Conservation (phyloP, 2,888 invertebrate genomes). For the Lithophane leautieri region DNA sequence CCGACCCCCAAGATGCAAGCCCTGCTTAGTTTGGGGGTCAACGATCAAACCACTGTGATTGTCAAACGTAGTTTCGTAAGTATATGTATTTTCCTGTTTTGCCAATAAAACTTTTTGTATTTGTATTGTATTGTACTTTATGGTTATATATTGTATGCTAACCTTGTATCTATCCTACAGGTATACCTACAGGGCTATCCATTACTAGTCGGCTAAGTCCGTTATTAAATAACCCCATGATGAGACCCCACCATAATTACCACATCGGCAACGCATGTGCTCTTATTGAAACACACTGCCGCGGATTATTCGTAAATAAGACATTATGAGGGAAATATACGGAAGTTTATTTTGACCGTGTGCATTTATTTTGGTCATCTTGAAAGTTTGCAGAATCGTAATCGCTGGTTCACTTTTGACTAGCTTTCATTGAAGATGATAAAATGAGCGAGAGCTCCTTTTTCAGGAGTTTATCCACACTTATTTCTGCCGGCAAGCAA, state of each 20-base stretch:
- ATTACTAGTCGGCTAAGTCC: constrained; percentile 9
- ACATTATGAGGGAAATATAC: constrained; percentile 67
- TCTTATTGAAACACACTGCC: constrained; percentile 61
- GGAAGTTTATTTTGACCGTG: constrained; percentile 4
- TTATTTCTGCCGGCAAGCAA: background rate
- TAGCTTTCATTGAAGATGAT: background rate
- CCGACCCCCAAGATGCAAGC: too few relatives aligned
- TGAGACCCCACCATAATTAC: constrained; percentile 63
- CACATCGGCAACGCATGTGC: constrained; percentile 72
- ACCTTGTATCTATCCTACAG: background rate
- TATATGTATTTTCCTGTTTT: too few relatives aligned
- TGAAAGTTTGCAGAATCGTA: background rate
- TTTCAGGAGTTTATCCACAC: background rate
- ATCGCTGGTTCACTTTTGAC: background rate
- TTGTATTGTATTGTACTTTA: background rate
- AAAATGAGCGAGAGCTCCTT: background rate
- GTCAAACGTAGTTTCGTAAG: too few relatives aligned
- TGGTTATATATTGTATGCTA: background rate
- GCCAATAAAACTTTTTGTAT: too few relatives aligned
- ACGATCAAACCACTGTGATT: too few relatives aligned
- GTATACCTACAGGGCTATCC: background rate
- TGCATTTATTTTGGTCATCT: background rate
- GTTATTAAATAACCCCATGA: constrained; percentile 23
- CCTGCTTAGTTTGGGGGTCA: too few relatives aligned
- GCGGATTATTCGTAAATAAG: constrained; percentile 72